Evolutionary conservation across 2,113 vertebrate genomes (phyloP), one percentile per base, ranked within the genome.

Genomic region (Epinephelus moara): DNA sequence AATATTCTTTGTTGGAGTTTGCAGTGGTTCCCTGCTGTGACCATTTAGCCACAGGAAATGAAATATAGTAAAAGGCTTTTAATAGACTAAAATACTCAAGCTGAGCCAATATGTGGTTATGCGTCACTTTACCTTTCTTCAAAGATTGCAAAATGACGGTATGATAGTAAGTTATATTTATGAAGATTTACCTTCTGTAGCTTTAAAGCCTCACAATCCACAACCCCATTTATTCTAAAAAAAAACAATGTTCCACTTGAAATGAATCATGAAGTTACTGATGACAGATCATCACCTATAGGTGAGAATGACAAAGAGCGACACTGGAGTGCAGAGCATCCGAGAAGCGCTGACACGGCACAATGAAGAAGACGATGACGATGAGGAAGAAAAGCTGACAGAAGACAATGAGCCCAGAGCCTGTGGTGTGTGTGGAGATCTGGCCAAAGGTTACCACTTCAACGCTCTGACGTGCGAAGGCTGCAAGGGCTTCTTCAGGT

Each of bases 401-500:
- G 86, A 85, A 1, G 82, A 91, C 5, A 83, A 89, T 8, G 86
- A 85, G 70, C 21, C 81, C 63, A 80, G 21, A 75, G 70, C 61
- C 25, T 92, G 91, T 2, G 75, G 80, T 1, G 91, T 90, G 78
- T 90, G 89, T 70, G 91, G 89, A 40, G 91, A 92, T 59, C 72
- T 53, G 81, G 89, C 91, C 5, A 90, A 85, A 49, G 91, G 89
- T 59, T 92, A 89, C 70, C 89, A 90, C 75, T 90, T 92, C 61
- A 89, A 90, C 13, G 89, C 87, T 2, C 21, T 90, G 75, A 92
- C 87, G 0, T 92, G 91, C 2, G 91, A 92, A 76, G 91, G 91
- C 80, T 92, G 91, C 78, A 92, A 92, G 25, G 85, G 89, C 37
- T 92, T 92, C 80, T 92, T 92, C 85, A 92, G 89, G 89, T 90